Conservation (phyloP, 2,113 vertebrate genomes). For the Oncorhynchus gorbuscha region DNA sequence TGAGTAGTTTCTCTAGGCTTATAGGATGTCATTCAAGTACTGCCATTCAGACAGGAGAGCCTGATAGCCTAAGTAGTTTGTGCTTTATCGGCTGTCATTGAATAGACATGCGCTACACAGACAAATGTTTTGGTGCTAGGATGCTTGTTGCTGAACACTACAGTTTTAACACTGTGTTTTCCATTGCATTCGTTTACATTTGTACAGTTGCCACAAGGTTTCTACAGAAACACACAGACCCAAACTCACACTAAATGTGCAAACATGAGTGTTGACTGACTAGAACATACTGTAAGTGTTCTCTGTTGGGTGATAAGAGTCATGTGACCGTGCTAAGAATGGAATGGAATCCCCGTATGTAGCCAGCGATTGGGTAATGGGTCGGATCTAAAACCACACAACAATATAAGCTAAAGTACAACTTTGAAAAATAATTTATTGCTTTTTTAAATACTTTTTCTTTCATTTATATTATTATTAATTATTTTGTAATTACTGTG, state of each 20-base stretch:
- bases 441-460: conserved; percentile 82
- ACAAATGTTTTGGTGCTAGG: not conserved
- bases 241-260: not conserved
- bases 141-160: too few relatives aligned
- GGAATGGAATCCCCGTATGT: conserved; percentile 55
- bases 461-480: conserved; percentile 65
- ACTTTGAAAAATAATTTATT: conserved; percentile 99
- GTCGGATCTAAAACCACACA: conserved; percentile 92
- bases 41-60: conserved; percentile 51
- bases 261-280: not conserved
- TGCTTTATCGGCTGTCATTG: not conserved
- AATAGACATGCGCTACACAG: not conserved
- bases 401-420: conserved; percentile 96
- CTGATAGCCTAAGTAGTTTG: conserved; percentile 46
- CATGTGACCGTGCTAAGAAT: conserved; percentile 38
- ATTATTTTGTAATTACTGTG: conserved; percentile 70
- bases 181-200: not conserved
- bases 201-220: not conserved
- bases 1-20: conserved; percentile 54
- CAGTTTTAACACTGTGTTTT: not conserved
- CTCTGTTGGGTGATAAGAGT: conserved; percentile 1
- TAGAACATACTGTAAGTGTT: conserved; percentile 3
- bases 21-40: conserved; percentile 56
- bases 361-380: conserved; percentile 88
- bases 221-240: conserved; percentile 1